Conservation (phyloP, 1,140 invertebrate species). For the Philopotamus ludificatus region DNA sequence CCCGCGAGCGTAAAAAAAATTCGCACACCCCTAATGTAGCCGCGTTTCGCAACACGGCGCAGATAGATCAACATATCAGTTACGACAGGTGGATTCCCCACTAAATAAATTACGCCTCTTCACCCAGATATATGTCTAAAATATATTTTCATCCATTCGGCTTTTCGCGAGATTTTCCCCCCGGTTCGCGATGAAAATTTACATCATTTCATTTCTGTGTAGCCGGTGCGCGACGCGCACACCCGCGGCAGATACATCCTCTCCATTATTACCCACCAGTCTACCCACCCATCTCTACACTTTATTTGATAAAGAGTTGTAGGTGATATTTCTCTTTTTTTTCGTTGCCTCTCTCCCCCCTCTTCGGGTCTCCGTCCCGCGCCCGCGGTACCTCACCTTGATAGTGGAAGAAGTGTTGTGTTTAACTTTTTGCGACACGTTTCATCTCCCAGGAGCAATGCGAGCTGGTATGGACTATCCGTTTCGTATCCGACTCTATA, state of each 20-base stretch:
- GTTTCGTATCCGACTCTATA: not conserved
- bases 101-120: not conserved
- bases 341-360: not conserved
- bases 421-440: constrained; percentile 13
- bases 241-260: not conserved
- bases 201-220: not conserved
- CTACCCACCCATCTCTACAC: not conserved
- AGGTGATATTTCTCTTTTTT: constrained; percentile 5
- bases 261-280: not conserved
- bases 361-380: not conserved
- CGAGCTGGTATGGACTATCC: not conserved
- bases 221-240: not conserved
- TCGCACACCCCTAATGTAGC: too few species aligned
- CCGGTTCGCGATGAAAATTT: constrained; percentile 1
- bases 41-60: too few species aligned
- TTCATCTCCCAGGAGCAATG: not conserved
- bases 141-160: not conserved
- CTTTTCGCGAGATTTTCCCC: not conserved
- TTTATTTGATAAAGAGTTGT: constrained; percentile 11
- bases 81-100: not conserved
- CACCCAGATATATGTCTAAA: not conserved
- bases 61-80: not conserved
- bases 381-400: not conserved
- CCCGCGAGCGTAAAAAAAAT: not conserved
- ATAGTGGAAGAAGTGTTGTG: not conserved